Percentiles rank a stretch among this genome's conserved stretches.
These are phyloP conservation scores for Pogona vitticeps DNA, from an alignment of 2,113 vertebrate genomes.

Conservation along the genomic window DNA sequence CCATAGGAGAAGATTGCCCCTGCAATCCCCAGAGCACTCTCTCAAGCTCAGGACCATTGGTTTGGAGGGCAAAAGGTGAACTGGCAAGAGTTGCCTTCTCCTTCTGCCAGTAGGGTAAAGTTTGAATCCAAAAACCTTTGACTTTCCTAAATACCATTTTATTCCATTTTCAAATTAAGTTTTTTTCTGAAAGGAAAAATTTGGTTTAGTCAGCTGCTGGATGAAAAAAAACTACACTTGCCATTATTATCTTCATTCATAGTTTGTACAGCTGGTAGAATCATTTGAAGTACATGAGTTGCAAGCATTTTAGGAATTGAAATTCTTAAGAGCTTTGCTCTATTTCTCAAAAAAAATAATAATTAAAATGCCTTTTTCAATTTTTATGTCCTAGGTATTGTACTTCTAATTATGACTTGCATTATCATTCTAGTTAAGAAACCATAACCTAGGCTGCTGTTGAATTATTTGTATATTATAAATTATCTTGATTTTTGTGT, in stretches of 20 bases:
- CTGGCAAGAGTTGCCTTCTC: background rate
- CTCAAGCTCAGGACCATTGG: background rate
- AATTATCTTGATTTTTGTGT: conserved; percentile 82
- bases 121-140: background rate
- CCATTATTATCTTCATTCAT: conserved; percentile 76
- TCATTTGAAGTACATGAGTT: conserved; percentile 83
- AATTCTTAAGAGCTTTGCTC: conserved; percentile 83
- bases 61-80: background rate
- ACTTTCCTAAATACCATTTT: conserved; percentile 54
- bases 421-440: conserved; percentile 69
- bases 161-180: conserved; percentile 62
- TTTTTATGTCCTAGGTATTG: conserved; percentile 80
- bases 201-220: conserved; percentile 78
- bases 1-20: background rate
- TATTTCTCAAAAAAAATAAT: conserved; percentile 80
- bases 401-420: conserved; percentile 78
- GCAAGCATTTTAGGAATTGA: conserved; percentile 86
- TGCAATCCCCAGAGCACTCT: background rate
- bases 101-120: background rate
- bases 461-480: conserved; percentile 83
- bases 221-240: conserved; percentile 72
- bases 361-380: conserved; percentile 74
- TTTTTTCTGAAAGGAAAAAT: conserved; percentile 57
- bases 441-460: conserved; percentile 76
- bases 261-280: conserved; percentile 92